Evolutionary conservation across 2,888 invertebrate species (phyloP).

Genomic region (Omphaloscelis lunosa): DNA sequence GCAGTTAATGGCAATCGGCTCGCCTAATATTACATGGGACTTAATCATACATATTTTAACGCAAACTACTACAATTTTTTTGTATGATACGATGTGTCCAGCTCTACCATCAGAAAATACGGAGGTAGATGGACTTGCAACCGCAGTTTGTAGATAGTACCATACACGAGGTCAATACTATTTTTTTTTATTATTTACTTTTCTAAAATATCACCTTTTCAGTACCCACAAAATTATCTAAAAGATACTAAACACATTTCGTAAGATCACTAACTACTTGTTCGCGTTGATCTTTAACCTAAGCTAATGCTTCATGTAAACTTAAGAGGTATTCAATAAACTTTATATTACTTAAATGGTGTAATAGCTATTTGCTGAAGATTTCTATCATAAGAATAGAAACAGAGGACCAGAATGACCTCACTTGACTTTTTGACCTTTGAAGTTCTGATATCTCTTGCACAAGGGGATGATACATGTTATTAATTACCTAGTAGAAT

Average conservation of each 20-base stretch:
- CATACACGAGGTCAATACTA: not conserved
- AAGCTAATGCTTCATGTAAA: conserved; percentile 17
- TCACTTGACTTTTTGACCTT: conserved; percentile 2
- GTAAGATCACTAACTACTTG: conserved; percentile 11
- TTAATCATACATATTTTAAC: too few species aligned
- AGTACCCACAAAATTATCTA: not conserved
- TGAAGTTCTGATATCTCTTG: not conserved
- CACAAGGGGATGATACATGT: too few species aligned
- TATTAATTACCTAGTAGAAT: too few species aligned
- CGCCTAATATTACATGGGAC: too few species aligned
- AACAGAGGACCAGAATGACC: not conserved
- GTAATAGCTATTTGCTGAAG: conserved; percentile 2
- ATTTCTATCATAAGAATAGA: conserved; percentile 14
- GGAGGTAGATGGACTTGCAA: not conserved
- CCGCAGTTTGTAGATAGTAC: not conserved
- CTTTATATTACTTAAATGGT: conserved; percentile 28
- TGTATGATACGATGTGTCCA: not conserved
- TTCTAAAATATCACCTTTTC: not conserved
- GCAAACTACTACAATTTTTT: too few species aligned
- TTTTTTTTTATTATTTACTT: not conserved
- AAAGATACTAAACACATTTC: conserved; percentile 8
- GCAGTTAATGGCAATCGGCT: not conserved
- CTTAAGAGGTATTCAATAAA: conserved; percentile 28
- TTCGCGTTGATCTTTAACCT: conserved; percentile 29
- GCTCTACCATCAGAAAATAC: not conserved